Evolutionary conservation across 2,888 invertebrate genomes (phyloP).

Genomic region (Galerucella nymphaeae): DNA sequence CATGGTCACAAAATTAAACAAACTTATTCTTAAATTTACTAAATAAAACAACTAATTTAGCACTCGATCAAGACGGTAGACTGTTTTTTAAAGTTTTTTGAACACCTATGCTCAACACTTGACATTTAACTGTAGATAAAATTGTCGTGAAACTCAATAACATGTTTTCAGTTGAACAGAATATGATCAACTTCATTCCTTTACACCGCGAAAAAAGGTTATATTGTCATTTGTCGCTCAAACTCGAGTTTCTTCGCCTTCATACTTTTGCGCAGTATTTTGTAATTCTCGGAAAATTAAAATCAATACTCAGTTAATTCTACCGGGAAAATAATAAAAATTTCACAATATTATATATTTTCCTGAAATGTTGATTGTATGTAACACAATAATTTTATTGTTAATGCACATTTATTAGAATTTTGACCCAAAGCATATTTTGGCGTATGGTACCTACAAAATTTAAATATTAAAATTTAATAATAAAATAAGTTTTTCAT

Average conservation of each 20-base stretch:
- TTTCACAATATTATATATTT: neutral
- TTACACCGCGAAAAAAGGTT: constrained; percentile 33
- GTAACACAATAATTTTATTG: too few relatives aligned
- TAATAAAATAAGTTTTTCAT: too few relatives aligned
- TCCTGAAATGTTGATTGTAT: neutral
- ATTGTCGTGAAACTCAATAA: constrained; percentile 79
- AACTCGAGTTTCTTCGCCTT: constrained; percentile 7
- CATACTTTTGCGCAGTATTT: constrained; percentile 23
- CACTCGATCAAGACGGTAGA: constrained; percentile 84
- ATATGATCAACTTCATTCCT: constrained; percentile 55
- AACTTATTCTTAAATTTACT: constrained; percentile 66
- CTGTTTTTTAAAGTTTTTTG: constrained; percentile 79
- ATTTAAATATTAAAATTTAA: too few relatives aligned
- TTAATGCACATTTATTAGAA: too few relatives aligned
- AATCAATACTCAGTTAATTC: neutral
- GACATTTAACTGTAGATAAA: constrained; percentile 78
- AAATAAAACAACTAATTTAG: constrained; percentile 69
- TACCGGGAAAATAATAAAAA: constrained; percentile 2
- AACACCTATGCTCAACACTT: constrained; percentile 76
- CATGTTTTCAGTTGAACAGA: constrained; percentile 70
- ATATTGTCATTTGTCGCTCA: constrained; percentile 21
- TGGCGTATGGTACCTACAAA: too few relatives aligned
- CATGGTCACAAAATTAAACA: constrained; percentile 68
- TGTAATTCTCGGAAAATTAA: neutral
- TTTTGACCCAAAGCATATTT: too few relatives aligned